phyloP scores from a whole-genome alignment of 2,113 vertebrate species.

The Acanthisitta chloris region DNA sequence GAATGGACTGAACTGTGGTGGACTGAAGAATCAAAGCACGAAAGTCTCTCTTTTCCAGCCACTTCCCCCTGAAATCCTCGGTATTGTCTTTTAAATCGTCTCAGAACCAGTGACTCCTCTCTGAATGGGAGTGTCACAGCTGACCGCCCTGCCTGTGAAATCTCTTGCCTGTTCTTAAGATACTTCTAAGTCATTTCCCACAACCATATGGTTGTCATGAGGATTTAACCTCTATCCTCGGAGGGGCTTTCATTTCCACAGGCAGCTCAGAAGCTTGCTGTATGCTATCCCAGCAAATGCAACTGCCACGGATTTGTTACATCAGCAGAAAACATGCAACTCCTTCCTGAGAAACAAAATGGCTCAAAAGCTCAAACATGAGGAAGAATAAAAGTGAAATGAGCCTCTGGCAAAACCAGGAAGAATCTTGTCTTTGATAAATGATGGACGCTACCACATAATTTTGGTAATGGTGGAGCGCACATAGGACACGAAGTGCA shows the following conservation, averaged over 20 bases:
- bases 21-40: background rate
- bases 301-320: accelerated
- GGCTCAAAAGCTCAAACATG: background rate
- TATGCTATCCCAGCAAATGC: background rate
- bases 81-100: background rate
- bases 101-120: background rate
- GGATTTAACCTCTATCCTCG: background rate
- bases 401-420: background rate
- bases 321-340: background rate
- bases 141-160: background rate
- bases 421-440: background rate
- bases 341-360: background rate
- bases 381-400: background rate
- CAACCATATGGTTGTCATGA: slow-evolving; percentile 4
- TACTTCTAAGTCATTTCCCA: background rate
- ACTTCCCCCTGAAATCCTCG: background rate
- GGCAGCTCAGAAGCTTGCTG: background rate
- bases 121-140: background rate
- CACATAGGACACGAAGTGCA: background rate
- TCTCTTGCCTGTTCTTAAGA: background rate
- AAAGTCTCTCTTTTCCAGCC: background rate
- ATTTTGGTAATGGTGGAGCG: background rate
- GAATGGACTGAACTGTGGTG: background rate
- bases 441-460: background rate
- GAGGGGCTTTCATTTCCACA: background rate